Evolutionary conservation across 2,113 vertebrate genomes (phyloP).

Genomic region (Corythornis cristatus): DNA sequence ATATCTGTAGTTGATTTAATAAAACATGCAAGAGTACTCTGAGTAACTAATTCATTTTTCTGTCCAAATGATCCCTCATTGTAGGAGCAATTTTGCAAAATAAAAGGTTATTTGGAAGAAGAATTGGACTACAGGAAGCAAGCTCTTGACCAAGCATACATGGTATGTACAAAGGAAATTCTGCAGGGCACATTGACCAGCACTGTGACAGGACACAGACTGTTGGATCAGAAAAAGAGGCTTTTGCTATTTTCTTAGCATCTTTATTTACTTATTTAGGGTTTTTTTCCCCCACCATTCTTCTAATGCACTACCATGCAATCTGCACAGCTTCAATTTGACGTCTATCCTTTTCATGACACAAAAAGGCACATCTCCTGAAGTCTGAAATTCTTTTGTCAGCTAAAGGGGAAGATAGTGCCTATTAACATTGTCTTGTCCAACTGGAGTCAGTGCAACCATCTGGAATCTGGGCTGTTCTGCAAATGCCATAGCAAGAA

Average conservation of each 20-base stretch:
- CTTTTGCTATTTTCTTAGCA: background rate
- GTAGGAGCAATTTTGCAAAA: conserved; percentile 98
- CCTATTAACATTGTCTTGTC: background rate
- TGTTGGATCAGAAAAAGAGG: background rate
- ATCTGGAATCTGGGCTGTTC: background rate
- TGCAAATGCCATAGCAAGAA: background rate
- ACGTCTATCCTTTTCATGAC: background rate
- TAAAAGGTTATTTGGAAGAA: conserved; percentile 98
- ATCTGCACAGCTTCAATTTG: background rate
- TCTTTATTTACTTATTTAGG: background rate
- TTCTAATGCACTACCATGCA: background rate
- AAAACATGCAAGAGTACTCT: background rate
- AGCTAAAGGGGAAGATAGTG: background rate
- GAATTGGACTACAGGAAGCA: conserved; percentile 98
- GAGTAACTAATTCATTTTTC: conserved; percentile 37
- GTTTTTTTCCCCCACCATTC: background rate
- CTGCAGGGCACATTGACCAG: background rate
- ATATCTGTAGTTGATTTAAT: background rate
- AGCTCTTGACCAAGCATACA: conserved; percentile 95
- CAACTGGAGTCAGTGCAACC: background rate
- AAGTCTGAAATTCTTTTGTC: background rate
- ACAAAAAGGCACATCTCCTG: background rate
- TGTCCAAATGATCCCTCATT: conserved; percentile 40
- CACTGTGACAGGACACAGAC: background rate
- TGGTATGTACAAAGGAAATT: conserved; percentile 79